Evolutionary conservation across 2,113 vertebrate genomes (phyloP), one percentile per base, ranked within the genome.

Genomic region (Puntigrus tetrazona): DNA sequence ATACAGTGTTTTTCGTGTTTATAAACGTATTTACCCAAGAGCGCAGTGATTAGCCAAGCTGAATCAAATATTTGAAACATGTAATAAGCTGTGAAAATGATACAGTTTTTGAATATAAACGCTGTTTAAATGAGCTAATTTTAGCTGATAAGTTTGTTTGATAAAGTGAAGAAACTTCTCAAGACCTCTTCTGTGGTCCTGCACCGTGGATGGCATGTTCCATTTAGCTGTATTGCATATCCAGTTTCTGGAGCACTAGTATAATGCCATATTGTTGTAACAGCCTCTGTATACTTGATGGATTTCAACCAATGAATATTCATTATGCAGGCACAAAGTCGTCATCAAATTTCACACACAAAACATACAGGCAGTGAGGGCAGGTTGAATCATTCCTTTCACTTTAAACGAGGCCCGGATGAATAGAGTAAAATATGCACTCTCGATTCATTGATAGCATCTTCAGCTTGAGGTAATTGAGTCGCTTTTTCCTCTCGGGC

Each of bases 391-490:
- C 94, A 95, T 95, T 96, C 96, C 96, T 96, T 97, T 98, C 95
- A 96, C 95, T 97, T 97, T 95, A 96, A 97, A 97, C 96, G 95
- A 96, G 95, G 95, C 93, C 91, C 94, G 94, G 95, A 95, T 97
- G 96, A 98, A 97, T 97, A 95, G 96, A 94, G 94, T 96, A 96
- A 98, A 98, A 97, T 96, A 96, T 96, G 96, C 96, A 96, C 96
- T 97, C 96, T 96, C 94, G 95, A 96, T 97, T 97, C 97, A 96
- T 95, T 97, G 97, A 98, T 98, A 97, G 95, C 96, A 97, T 98
- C 97, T 97, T 97, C 96, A 96, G 95, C 94, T 97, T 95, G 96
- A 96, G 95, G 97, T 98, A 98, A 99, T 98, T 97, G 97, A 97
- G 97, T 96, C 96, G 95, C 94, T 95, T 94, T 94, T 87, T 81